These are phyloP conservation scores for Rana temporaria DNA, from an alignment of 2,113 vertebrate genomes.

Conservation along the genomic window DNA sequence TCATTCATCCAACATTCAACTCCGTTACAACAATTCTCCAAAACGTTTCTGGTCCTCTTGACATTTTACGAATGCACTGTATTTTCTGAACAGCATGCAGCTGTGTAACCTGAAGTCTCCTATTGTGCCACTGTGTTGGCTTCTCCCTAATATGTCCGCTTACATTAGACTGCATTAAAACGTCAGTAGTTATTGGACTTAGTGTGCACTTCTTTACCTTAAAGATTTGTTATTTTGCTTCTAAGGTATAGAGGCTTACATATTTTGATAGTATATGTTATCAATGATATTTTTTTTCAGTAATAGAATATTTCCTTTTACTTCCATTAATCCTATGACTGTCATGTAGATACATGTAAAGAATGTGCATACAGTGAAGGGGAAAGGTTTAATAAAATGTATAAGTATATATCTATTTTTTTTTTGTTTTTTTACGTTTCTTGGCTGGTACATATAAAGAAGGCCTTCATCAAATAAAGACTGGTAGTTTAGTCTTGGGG, in stretches of 20 bases:
- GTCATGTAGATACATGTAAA: background rate
- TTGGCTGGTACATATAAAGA: too few relatives aligned
- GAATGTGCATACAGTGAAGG: background rate
- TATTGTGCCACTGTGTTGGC: conserved; percentile 28
- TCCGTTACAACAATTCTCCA: conserved; percentile 71
- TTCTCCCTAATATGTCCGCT: conserved; percentile 30
- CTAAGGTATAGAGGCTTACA: conserved; percentile 13
- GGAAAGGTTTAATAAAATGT: background rate
- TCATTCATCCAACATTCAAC: conserved; percentile 68
- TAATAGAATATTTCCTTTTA: conserved; percentile 5
- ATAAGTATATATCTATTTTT: background rate
- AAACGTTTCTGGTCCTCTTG: background rate
- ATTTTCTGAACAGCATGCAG: conserved; percentile 59
- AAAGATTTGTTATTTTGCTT: conserved; percentile 11
- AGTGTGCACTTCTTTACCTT: conserved; percentile 1
- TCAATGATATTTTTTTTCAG: background rate
- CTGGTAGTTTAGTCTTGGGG: too few relatives aligned
- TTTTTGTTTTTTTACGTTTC: too few relatives aligned
- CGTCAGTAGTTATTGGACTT: conserved; percentile 14
- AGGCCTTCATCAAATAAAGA: too few relatives aligned
- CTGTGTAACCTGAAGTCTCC: conserved; percentile 57
- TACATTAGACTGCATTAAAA: conserved; percentile 24
- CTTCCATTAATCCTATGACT: background rate
- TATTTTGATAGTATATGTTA: conserved; percentile 34
- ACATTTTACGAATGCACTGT: conserved; percentile 66